Evolutionary conservation across 2,113 vertebrate genomes (phyloP).

Genomic region (Leptodactylus fuscus): DNA sequence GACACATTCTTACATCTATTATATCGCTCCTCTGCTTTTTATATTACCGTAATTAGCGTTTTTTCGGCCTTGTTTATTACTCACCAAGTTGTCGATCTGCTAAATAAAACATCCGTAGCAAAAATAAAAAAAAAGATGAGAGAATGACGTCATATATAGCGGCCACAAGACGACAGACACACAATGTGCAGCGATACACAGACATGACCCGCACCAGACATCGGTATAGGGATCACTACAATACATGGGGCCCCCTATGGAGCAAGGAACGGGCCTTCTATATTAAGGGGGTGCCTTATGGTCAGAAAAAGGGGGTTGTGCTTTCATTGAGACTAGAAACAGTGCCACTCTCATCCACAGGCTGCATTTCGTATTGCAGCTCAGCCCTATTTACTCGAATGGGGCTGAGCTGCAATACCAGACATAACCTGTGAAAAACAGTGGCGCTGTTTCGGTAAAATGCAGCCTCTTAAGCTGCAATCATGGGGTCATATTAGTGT

Average conservation of each 20-base stretch:
- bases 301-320: too few species aligned
- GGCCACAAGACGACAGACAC: background rate
- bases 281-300: too few species aligned
- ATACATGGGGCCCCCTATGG: background rate
- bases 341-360: background rate
- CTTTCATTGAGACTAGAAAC: background rate
- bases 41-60: too few species aligned
- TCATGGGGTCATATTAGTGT: background rate
- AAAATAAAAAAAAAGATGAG: background rate
- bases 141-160: slow-evolving; percentile 10
- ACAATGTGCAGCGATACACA: background rate
- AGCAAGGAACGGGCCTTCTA: background rate
- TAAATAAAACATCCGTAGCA: slow-evolving; percentile 15
- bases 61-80: background rate
- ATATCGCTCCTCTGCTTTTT: too few species aligned
- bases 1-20: too few species aligned
- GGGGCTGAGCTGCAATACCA: background rate
- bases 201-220: background rate
- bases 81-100: slow-evolving; percentile 14
- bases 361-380: background rate
- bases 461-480: too few species aligned
- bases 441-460: background rate
- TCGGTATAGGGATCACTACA: background rate
- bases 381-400: background rate
- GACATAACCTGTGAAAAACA: background rate